A percentile compares a stretch with the other conserved stretches of the same genome.
Conservation (phyloP, 2,797 vertebrate genomes). For the Mionectes olivaceus region DNA sequence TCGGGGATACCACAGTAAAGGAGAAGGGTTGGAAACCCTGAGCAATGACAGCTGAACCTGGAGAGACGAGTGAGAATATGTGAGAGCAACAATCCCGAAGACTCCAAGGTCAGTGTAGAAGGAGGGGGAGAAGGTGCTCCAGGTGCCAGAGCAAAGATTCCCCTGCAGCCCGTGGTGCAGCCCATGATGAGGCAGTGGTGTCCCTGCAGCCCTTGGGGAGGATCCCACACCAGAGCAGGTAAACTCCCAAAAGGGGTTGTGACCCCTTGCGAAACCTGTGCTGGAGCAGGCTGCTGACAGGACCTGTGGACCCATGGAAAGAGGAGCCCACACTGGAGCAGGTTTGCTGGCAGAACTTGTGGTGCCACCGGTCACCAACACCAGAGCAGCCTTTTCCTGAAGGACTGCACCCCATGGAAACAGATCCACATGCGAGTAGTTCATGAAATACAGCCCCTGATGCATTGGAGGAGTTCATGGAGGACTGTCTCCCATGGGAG, state of each 20-base stretch:
- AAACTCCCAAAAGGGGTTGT: not conserved
- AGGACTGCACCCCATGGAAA: not conserved
- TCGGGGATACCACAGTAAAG: not conserved
- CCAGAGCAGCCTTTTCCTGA: not conserved
- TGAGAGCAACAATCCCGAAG: not conserved
- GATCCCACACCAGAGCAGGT: not conserved
- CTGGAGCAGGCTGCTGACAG: not conserved
- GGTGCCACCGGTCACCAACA: accelerated
- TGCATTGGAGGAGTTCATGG: not conserved
- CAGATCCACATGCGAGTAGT: not conserved
- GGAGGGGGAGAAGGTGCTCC: not conserved
- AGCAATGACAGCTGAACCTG: not conserved
- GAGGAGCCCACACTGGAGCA: not conserved
- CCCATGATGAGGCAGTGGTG: not conserved
- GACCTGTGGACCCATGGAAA: not conserved
- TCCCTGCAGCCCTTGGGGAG: not conserved
- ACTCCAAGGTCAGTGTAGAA: not conserved
- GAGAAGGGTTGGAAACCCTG: accelerated
- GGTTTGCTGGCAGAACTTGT: not conserved
- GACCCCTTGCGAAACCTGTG: accelerated
- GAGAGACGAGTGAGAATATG: not conserved
- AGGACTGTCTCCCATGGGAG: not conserved
- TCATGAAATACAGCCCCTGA: not conserved
- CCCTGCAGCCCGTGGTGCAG: not conserved
- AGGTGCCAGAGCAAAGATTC: not conserved